Base-by-base conservation (phyloP, 2,797 vertebrate species). In the Nyctalus aviator region DNA sequence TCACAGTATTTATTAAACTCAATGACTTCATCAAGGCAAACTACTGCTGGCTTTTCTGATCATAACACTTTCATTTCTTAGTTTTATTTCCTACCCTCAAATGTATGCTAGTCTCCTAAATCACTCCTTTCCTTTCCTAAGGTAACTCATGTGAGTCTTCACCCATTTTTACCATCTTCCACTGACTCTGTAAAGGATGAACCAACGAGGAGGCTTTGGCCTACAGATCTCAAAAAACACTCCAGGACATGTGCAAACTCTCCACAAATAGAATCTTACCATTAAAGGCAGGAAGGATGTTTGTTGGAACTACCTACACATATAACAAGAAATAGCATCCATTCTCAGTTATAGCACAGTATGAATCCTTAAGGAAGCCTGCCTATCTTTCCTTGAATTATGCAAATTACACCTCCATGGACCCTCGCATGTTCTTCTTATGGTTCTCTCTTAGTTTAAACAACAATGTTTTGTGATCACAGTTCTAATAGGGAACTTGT, bases 301-400 rank as follows among this genome's bases (percentile, higher is more conserved):
- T 50, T 89, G 35, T 35, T 88, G 62, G 41, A 72, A 93, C n/a
- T 23, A 90, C 77, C 32, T 76, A 73, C 6, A 14, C 15, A 35
- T 46, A 72, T 37, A 18, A 12, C 13, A n/a, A 84, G 41, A 32
- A 62, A 94, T 77, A 57, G 17, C n/a, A 50, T 85, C 90, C 71
- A 30, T 84, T 94, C 10, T 62, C 15, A 35, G 35, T 76, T 72
- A 57, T 25, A 77, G 8, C 30, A 69, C 0, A 6, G 9, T 50
- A 88, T 87, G 25, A 79, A 94, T 17, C 10, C 84, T 68, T 95
- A 83, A 91, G 75, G 69, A 91, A 91, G 69, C 20, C 57, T 95
- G 50, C 11, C n/a, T 64, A 62, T 25, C 27, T 91, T 73, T n/a
- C 41, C 55, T 66, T 90, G 81, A 93, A 93, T 96, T 77, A 96